Evolutionary conservation across 1,140 invertebrate genomes (phyloP), one percentile per base, ranked within the genome.

Genomic region (Mycetomoellerius zeteki): DNA sequence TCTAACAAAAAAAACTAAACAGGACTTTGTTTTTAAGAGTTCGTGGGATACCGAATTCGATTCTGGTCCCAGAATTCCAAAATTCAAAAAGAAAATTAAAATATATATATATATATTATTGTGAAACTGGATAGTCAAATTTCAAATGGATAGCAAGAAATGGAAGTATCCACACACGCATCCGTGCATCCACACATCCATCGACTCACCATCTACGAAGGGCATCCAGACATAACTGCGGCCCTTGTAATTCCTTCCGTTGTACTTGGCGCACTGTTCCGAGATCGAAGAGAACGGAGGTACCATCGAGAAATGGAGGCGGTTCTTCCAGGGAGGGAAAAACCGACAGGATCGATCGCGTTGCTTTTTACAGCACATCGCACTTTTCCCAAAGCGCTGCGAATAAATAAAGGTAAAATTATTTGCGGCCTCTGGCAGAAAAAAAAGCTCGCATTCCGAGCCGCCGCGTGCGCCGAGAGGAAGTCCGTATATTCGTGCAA

Each of bases 251-350:
- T 97, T 96, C 90, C 97, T 96, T 88, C 97, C 96, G 95, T 99
- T 98, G 95, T 98, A 99, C 78, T 97, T 96, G 19, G 97, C 96
- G 93, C 98, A 99, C 95, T 99, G 98, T 93, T 97, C 96, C 67
- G n/a, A n/a, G n/a, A n/a, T n/a, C n/a, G 24, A 24, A 8, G 19
- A 12, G 16, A 7, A 30, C n/a, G 21, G 21, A 21, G 16, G 37
- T 78, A 73, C 21, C 10, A 27, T n/a, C 24, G 5, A 85, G 43
- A 50, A 27, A 3, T 52, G 60, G 69, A 73, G 3, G 47, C 47
- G 14, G 72, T 19, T 72, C 33, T 76, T 56, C 54, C 33, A 54
- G 16, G 12, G 24, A 2, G 6, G 14, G 33, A 72, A 21, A 33
- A 62, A 4, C n/a, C 3, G 16, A 14, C n/a, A 19, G n/a, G 47